Evolutionary conservation across 2,797 vertebrate species (phyloP).

Genomic region (Hyperoplus immaculatus): DNA sequence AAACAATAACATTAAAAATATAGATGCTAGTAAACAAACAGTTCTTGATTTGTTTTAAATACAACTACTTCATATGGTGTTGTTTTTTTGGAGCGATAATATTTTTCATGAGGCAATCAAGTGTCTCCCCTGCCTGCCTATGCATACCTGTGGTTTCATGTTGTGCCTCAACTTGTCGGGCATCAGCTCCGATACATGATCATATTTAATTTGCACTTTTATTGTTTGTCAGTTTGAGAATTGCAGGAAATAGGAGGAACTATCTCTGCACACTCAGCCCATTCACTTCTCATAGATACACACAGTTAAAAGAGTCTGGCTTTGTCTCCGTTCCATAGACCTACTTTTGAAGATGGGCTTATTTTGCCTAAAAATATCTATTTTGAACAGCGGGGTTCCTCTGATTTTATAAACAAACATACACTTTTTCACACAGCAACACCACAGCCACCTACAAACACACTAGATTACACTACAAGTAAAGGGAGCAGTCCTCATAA

Average conservation of each 20-base stretch:
- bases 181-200: not conserved
- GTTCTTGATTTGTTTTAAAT: not conserved
- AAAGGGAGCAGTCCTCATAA: not conserved
- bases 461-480: not conserved
- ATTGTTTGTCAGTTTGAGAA: slow-evolving; percentile 43
- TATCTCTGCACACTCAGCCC: slow-evolving; percentile 9
- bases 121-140: slow-evolving; percentile 2
- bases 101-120: slow-evolving; percentile 15
- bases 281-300: not conserved
- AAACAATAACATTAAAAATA: slow-evolving; percentile 6
- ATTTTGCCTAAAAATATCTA: slow-evolving; percentile 35
- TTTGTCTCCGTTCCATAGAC: slow-evolving; percentile 35
- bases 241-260: slow-evolving; percentile 16
- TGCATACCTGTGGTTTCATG: slow-evolving; percentile 8
- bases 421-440: slow-evolving; percentile 28
- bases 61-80: not conserved
- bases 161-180: slow-evolving; percentile 3
- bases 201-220: slow-evolving; percentile 40
- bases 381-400: slow-evolving; percentile 8
- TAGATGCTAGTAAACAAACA: slow-evolving; percentile 1
- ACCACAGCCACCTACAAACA: slow-evolving; percentile 29
- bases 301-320: slow-evolving; percentile 2
- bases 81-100: not conserved
- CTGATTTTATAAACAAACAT: slow-evolving; percentile 15
- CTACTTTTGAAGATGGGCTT: slow-evolving; percentile 34